phyloP scores from a whole-genome alignment of 2,888 invertebrate species.

The Oxystoma pomonae region DNA sequence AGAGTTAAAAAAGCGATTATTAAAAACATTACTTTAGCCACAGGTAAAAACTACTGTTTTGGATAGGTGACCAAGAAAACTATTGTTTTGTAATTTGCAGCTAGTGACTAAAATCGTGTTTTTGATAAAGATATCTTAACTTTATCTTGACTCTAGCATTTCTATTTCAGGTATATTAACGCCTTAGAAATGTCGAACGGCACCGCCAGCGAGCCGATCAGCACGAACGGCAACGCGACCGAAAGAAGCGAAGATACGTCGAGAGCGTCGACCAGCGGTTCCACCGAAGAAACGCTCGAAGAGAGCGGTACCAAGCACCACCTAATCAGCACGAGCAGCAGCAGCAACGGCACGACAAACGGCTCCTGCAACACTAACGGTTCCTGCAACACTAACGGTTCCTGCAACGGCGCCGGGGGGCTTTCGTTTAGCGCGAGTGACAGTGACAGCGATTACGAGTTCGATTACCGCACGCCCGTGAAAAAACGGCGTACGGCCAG shows the following conservation, averaged over 20 bases:
- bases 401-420: neutral
- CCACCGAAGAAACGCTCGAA: neutral
- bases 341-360: neutral
- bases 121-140: too few relatives aligned
- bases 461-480: conserved; percentile 38
- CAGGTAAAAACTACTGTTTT: too few relatives aligned
- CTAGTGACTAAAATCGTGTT: too few relatives aligned
- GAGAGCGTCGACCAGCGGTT: neutral
- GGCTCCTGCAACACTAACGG: too few relatives aligned
- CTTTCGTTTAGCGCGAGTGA: neutral
- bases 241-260: conserved; percentile 17
- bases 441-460: conserved; percentile 43
- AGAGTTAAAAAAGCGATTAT: too few relatives aligned
- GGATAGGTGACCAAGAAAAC: too few relatives aligned
- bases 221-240: neutral
- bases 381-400: neutral
- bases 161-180: neutral
- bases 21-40: too few relatives aligned
- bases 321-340: neutral
- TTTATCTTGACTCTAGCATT: too few relatives aligned
- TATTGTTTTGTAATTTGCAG: too few relatives aligned
- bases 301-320: neutral
- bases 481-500: conserved; percentile 37
- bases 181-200: conserved; percentile 32
- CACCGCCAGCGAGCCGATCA: conserved; percentile 44